Percentiles rank a stretch among this genome's conserved stretches.
Conservation (phyloP, 2,888 invertebrate species). For the Tenthredo amoena region DNA sequence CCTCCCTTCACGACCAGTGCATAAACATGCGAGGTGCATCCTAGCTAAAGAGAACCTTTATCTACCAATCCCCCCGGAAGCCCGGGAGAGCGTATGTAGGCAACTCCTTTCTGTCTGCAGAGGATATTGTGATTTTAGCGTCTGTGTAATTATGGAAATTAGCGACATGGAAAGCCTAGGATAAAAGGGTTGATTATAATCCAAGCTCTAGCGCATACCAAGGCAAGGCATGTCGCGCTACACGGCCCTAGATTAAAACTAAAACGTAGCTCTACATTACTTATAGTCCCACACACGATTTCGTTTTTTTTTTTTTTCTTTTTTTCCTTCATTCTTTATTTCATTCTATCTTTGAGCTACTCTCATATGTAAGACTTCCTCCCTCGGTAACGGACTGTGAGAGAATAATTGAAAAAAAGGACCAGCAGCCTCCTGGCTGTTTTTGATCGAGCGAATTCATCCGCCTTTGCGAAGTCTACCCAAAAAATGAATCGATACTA, state of each 20-base stretch:
- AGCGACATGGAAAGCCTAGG: constrained; percentile 79
- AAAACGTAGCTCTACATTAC: constrained; percentile 35
- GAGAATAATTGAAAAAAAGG: not conserved
- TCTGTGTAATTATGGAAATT: constrained; percentile 79
- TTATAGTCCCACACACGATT: constrained; percentile 20
- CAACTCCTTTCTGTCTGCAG: constrained; percentile 75
- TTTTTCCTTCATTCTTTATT: not conserved
- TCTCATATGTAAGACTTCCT: not conserved
- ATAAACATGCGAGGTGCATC: constrained; percentile 77
- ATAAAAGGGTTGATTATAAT: constrained; percentile 79
- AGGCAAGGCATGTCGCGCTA: constrained; percentile 57
- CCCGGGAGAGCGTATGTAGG: constrained; percentile 72
- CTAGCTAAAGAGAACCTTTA: constrained; percentile 76
- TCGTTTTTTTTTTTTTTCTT: not conserved
- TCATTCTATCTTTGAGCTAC: not conserved
- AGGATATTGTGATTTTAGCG: constrained; percentile 79
- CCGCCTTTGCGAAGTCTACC: not conserved
- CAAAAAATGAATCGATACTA: not conserved
- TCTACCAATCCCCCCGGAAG: constrained; percentile 68
- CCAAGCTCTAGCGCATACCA: constrained; percentile 71
- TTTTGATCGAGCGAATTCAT: not conserved
- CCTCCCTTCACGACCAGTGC: constrained; percentile 77
- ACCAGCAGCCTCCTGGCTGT: not conserved
- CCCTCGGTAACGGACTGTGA: not conserved
- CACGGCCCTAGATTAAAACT: constrained; percentile 41